These are phyloP conservation scores for Scarus forsteni DNA, from an alignment of 2,797 vertebrate species.

Conservation along the genomic window DNA sequence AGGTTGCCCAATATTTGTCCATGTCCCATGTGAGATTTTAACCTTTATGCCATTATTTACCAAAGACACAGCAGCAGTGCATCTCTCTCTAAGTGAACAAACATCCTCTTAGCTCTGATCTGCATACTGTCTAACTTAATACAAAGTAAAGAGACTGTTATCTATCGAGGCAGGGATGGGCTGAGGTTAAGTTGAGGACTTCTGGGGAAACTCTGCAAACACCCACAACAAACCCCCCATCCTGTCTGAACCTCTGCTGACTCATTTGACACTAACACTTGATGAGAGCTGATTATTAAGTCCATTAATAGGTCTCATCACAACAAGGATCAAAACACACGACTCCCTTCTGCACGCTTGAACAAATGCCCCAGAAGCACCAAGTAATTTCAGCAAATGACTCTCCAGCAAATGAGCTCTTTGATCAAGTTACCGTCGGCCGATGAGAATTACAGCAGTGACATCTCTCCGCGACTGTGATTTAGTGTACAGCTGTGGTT, in stretches of 20 bases:
- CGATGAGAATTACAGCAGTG: slow-evolving; percentile 40
- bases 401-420: slow-evolving; percentile 61
- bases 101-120: not conserved
- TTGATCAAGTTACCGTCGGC: slow-evolving; percentile 60
- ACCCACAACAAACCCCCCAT: slow-evolving; percentile 25
- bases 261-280: slow-evolving; percentile 46
- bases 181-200: not conserved
- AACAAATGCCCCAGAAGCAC: slow-evolving; percentile 59
- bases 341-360: slow-evolving; percentile 56
- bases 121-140: not conserved
- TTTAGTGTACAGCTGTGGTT: slow-evolving; percentile 36
- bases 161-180: not conserved
- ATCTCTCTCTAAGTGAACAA: not conserved
- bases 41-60: slow-evolving; percentile 25
- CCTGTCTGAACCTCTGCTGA: slow-evolving; percentile 33
- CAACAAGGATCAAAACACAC: slow-evolving; percentile 64
- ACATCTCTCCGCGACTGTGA: slow-evolving; percentile 35
- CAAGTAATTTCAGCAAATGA: slow-evolving; percentile 66
- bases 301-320: slow-evolving; percentile 61
- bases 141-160: not conserved
- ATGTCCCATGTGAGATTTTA: slow-evolving; percentile 9
- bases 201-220: slow-evolving; percentile 8
- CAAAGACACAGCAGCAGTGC: not conserved
- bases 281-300: slow-evolving; percentile 71
- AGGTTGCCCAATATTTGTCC: slow-evolving; percentile 29